These are phyloP conservation scores for Formica aserva DNA, from an alignment of 2,888 invertebrate species.

Conservation along the genomic window DNA sequence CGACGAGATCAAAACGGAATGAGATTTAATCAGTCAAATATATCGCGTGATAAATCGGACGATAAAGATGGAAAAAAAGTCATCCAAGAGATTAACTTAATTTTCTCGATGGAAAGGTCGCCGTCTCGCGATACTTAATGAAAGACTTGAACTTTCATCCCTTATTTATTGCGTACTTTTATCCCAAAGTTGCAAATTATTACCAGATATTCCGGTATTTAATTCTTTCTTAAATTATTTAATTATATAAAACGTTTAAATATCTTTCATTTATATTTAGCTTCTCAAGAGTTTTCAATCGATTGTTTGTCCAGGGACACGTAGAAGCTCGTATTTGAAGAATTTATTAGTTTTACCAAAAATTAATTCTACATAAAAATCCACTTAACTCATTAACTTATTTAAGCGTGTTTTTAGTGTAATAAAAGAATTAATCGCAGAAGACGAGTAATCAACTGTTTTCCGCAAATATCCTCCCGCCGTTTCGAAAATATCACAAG, in stretches of 20 bases:
- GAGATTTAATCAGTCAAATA: constrained; percentile 44
- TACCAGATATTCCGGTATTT: neutral
- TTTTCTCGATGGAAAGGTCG: constrained; percentile 30
- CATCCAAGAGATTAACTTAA: constrained; percentile 47
- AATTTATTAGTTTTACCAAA: neutral
- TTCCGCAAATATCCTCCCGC: constrained; percentile 15
- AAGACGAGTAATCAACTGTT: neutral
- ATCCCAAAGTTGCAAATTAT: constrained; percentile 14
- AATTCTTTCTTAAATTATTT: constrained; percentile 4
- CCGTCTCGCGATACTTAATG: neutral
- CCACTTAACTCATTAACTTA: neutral
- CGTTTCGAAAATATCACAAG: constrained; percentile 42
- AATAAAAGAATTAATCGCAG: constrained; percentile 1
- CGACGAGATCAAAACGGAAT: constrained; percentile 31
- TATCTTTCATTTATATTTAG: neutral
- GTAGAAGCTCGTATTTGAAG: neutral
- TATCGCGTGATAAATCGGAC: constrained; percentile 44
- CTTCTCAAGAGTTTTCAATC: neutral
- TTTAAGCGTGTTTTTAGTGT: neutral
- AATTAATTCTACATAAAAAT: neutral
- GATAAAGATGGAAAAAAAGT: constrained; percentile 27
- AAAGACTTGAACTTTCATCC: neutral
- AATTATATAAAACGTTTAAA: neutral
- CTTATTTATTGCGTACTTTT: constrained; percentile 4
- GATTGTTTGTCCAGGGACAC: neutral